Conservation (phyloP, 1,140 invertebrate species). For the Planococcus citri region DNA sequence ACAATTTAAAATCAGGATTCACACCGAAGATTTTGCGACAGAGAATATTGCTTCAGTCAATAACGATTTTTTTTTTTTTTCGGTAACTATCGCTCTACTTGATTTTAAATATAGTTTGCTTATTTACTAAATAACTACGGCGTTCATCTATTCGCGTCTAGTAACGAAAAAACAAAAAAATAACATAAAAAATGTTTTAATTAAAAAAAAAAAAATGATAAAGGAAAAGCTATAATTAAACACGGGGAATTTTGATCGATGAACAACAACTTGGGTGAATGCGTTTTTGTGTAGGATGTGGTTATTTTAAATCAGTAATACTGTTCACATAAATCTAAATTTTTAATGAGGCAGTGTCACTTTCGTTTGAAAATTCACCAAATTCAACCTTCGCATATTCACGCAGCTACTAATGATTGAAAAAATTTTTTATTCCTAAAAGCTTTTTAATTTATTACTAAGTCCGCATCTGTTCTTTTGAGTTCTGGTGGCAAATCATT, state of each 20-base stretch:
- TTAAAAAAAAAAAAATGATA: neutral
- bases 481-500: neutral
- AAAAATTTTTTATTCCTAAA: neutral
- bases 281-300: neutral
- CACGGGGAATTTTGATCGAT: neutral
- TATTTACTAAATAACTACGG: neutral
- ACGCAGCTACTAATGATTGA: neutral
- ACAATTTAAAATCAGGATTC: neutral
- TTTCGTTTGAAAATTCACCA: neutral
- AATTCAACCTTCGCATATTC: neutral
- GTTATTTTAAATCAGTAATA: neutral
- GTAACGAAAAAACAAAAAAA: no score
- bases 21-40: neutral
- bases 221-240: neutral
- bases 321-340: neutral
- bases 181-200: neutral
- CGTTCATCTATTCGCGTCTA: conserved; percentile 1
- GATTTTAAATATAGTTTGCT: neutral
- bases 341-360: neutral
- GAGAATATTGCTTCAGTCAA: conserved; percentile 7
- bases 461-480: neutral
- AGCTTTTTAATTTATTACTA: neutral
- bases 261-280: neutral
- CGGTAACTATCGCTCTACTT: neutral
- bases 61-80: neutral